Base-by-base conservation (phyloP, 1,140 invertebrate species). In the Geopemphigus sp. region DNA sequence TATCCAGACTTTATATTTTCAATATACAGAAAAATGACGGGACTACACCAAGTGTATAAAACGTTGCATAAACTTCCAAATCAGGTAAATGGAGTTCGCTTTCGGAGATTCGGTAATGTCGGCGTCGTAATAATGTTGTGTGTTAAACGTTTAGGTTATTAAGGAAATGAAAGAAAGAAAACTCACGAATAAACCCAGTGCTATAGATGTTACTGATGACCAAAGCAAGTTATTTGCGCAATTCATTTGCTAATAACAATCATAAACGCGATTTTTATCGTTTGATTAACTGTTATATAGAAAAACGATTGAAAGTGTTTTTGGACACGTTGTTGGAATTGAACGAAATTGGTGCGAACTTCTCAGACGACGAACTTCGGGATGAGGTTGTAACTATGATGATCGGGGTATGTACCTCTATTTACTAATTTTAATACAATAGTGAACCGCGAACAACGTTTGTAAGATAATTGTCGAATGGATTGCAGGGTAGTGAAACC, bases 401-500 rank as follows among this genome's bases (percentile, higher is more conserved):
- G 85, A 88, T 90, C 83, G 89, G 88, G 84, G 90, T 90, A 73
- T 88, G 82, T 81, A 59, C 26, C 1, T n/a, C n/a, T 26, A 6
- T 63, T n/a, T 17, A 1, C 54, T n/a, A n/a, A n/a, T n/a, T 24
- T 24, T 0, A 10, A 39, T 8, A 24, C 29, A 63, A 45, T 61
- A 15, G 15, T n/a, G 8, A 57, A 56, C 0, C 17, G 10, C 45
- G 6, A 10, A 39, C 3, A 50, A 22, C 8, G 0, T 56, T 29
- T 0, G 32, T n/a, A 1, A n/a, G 57, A 56, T 10, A 39, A 57
- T 57, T 47, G 24, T 26, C 12, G 10, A 50, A 17, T 1, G 10
- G 1, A 26, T 90, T 89, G 82, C 86, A 91, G 90, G 91, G 91
- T 73, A 91, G 93, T 85, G 92, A 93, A 84, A 92, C 92, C 24